Percentiles rank a stretch among this genome's conserved stretches.
Conservation (phyloP, 2,888 invertebrate genomes). For the Melieria picta region DNA sequence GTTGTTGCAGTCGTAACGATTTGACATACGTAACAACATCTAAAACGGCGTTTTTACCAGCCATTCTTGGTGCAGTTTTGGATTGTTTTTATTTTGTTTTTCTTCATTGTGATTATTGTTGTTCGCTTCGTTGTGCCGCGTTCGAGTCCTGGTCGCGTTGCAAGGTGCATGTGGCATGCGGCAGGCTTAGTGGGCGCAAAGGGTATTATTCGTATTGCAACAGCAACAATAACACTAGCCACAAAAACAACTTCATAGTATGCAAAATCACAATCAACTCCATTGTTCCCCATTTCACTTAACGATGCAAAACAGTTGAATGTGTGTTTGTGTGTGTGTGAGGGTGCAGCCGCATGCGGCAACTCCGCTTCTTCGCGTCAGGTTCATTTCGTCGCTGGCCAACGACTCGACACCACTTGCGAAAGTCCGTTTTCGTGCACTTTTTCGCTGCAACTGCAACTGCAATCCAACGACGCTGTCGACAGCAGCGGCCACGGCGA, state of each 20-base stretch:
- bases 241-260: neutral
- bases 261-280: neutral
- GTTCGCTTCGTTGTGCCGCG: neutral
- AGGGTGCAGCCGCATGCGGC: neutral
- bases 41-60: neutral
- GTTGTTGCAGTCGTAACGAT: neutral
- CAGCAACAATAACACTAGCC: neutral
- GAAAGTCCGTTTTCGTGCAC: too few species aligned
- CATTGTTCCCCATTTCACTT: conserved; percentile 8
- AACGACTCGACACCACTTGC: too few species aligned
- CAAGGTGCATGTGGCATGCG: neutral
- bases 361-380: neutral
- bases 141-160: neutral
- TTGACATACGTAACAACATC: conserved; percentile 6
- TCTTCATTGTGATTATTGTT: neutral
- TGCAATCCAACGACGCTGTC: too few species aligned
- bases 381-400: neutral
- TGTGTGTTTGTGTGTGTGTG: conserved; percentile 7
- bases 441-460: too few species aligned
- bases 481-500: too few species aligned
- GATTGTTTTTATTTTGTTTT: neutral
- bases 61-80: too few species aligned
- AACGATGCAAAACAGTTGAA: neutral
- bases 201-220: neutral
- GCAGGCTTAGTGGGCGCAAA: neutral